Base-by-base conservation (phyloP, 2,113 vertebrate species). In the Solea solea region DNA sequence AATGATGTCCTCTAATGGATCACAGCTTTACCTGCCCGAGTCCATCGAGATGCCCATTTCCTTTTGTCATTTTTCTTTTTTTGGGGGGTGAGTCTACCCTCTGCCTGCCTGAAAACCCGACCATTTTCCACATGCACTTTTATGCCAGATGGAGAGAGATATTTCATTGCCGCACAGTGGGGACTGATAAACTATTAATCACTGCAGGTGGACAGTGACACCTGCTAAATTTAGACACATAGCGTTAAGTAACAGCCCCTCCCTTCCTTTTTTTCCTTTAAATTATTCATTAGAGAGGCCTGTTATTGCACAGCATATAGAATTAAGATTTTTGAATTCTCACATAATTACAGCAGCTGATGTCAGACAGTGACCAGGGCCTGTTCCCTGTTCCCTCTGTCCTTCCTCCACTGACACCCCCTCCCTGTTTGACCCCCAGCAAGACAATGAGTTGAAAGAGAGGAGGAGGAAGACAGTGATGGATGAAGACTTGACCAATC, bases 181-280 rank as follows among this genome's bases (percentile, higher is more conserved):
- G 80, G 76, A 81, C 74, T 65, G 83, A 91, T 83, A 85, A 83
- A 76, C 89, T 78, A 92, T 93, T 88, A 87, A 93, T 92, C 91
- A 89, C 62, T 34, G 15, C 53, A 13, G 62, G 80, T 70, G 85
- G 86, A 91, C 84, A 90, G 78, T 79, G 88, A 87, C 89, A 87
- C 67, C 55, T 39, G 86, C 88, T 91, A 91, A 86, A 92, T 92
- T 91, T 93, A 92, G 82, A 91, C 86, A 39, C 68, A 84, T 77
- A 49, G 28, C 46, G 27, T 69, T 16, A 52, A 59, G 66, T 61
- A 61, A 54, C 60, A 64, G 40, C 72, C 81, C 68, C 41, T 56
- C 78, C 74, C 79, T 64, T 45, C 62, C 78, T 76, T 73, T 74
- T 50, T 57, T 60, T 89, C 52, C 52, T 55, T 62, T 90, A 52